phyloP scores from a whole-genome alignment of 2,113 vertebrate species.

The Hucho hucho region DNA sequence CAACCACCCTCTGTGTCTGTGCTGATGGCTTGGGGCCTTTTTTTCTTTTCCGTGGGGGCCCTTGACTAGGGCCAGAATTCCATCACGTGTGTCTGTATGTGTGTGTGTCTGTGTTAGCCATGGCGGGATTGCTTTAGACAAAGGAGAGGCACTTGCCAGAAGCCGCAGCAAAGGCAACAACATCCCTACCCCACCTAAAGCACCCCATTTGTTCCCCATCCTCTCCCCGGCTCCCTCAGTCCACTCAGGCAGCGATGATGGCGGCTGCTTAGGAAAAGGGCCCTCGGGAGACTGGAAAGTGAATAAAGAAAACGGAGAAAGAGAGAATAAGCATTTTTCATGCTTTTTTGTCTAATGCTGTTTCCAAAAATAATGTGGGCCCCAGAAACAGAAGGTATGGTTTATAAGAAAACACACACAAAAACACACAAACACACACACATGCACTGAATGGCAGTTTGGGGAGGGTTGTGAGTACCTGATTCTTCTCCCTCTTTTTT shows the following conservation, averaged over 20 bases:
- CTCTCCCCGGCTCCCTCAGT: constrained; percentile 52
- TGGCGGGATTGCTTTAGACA: constrained; percentile 71
- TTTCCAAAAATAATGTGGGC: constrained; percentile 81
- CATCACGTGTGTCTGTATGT: constrained; percentile 63
- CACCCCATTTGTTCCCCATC: constrained; percentile 61
- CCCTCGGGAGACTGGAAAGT: constrained; percentile 91
- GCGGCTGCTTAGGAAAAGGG: constrained; percentile 81
- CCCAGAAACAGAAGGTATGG: constrained; percentile 82
- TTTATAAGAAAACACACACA: constrained; percentile 81
- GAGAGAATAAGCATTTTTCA: constrained; percentile 68
- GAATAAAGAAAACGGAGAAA: constrained; percentile 84
- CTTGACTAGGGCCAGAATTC: constrained; percentile 74
- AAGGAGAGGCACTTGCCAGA: constrained; percentile 73
- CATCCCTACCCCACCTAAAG: constrained; percentile 60
- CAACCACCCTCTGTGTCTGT: constrained; percentile 61
- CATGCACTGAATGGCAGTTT: constrained; percentile 83
- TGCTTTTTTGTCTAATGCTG: constrained; percentile 79
- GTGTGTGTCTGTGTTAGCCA: constrained; percentile 38
- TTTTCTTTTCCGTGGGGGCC: constrained; percentile 58
- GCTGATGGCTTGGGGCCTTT: constrained; percentile 63
- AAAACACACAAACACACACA: constrained; percentile 28
- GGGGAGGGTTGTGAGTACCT: constrained; percentile 97
- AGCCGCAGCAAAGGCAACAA: constrained; percentile 59
- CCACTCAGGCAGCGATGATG: constrained; percentile 59
- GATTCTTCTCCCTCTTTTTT: constrained; percentile 62